A percentile compares a stretch with the other conserved stretches of the same genome.
These are phyloP conservation scores for Mongoloraphidia duomilia DNA, from an alignment of 2,888 invertebrate species.

Conservation along the genomic window DNA sequence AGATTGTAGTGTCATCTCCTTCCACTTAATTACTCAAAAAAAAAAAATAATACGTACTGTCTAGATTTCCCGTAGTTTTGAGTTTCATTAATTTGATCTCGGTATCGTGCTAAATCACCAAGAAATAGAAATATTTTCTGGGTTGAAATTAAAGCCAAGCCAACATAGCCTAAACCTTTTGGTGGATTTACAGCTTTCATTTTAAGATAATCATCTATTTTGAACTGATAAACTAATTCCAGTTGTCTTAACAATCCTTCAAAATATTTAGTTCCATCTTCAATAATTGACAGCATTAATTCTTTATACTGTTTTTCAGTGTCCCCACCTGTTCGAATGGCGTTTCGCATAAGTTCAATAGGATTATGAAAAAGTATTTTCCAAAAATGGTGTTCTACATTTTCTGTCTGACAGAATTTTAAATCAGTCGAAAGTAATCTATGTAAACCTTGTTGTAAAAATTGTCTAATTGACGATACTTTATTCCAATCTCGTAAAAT, in stretches of 20 bases:
- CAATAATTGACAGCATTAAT: conserved; percentile 52
- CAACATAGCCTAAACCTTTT: conserved; percentile 50
- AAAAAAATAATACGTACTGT: conserved; percentile 35
- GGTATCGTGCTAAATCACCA: conserved; percentile 86
- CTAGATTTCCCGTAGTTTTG: conserved; percentile 66
- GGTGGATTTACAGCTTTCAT: conserved; percentile 41
- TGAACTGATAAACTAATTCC: conserved; percentile 62
- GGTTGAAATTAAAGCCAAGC: conserved; percentile 66
- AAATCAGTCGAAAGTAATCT: conserved; percentile 60
- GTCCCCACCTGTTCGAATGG: conserved; percentile 42
- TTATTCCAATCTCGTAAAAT: conserved; percentile 51
- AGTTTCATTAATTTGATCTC: conserved; percentile 68
- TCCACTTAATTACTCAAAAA: background rate
- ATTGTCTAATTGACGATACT: conserved; percentile 45
- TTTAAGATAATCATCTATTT: conserved; percentile 45
- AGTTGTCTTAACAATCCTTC: conserved; percentile 57
- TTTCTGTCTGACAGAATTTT: conserved; percentile 74
- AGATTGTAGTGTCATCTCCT: no score
- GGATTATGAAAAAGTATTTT: conserved; percentile 78
- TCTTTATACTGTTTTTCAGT: conserved; percentile 50
- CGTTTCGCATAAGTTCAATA: conserved; percentile 67
- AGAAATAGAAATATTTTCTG: conserved; percentile 81
- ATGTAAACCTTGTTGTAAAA: conserved; percentile 52
- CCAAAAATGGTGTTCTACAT: conserved; percentile 85
- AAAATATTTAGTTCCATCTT: conserved; percentile 68